Evolutionary conservation across 1,140 invertebrate species (phyloP).

Genomic region (Ylistrum balloti): DNA sequence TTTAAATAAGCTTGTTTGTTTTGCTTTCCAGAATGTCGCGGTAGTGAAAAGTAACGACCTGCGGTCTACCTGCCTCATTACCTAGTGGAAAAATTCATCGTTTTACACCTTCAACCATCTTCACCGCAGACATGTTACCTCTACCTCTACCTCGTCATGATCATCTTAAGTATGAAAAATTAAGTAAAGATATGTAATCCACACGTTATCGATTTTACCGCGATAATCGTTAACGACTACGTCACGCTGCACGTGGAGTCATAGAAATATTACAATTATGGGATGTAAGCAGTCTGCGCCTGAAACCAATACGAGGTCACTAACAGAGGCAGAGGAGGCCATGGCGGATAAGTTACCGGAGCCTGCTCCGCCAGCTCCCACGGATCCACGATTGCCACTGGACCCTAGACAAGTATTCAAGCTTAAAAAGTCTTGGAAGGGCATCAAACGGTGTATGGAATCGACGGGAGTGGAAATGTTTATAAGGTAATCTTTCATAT

Average conservation of each 20-base stretch:
- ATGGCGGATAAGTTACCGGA: conserved; percentile 73
- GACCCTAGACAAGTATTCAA: conserved; percentile 79
- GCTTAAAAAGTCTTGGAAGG: conserved; percentile 81
- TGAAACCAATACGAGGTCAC: conserved; percentile 53
- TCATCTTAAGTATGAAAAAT: not conserved
- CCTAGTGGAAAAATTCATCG: not conserved
- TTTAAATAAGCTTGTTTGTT: conserved; percentile 10
- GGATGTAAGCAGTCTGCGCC: conserved; percentile 58
- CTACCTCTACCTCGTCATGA: not conserved
- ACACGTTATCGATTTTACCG: not conserved
- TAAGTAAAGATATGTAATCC: conserved; percentile 20
- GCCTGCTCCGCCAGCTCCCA: conserved; percentile 72
- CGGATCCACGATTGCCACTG: conserved; percentile 76
- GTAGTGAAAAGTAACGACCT: not conserved
- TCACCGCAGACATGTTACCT: not conserved
- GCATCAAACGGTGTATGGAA: conserved; percentile 78
- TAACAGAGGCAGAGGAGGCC: conserved; percentile 55
- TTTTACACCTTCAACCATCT: not conserved
- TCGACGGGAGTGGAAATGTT: conserved; percentile 80
- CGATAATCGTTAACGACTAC: conserved; percentile 38
- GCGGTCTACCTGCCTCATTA: not conserved
- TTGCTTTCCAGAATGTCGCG: not conserved
- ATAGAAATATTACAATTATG: conserved; percentile 56
- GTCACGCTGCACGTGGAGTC: conserved; percentile 13
- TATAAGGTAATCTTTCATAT: conserved; percentile 72